These are phyloP conservation scores for Beris morrisii DNA, from an alignment of 2,888 invertebrate genomes.

Conservation along the genomic window DNA sequence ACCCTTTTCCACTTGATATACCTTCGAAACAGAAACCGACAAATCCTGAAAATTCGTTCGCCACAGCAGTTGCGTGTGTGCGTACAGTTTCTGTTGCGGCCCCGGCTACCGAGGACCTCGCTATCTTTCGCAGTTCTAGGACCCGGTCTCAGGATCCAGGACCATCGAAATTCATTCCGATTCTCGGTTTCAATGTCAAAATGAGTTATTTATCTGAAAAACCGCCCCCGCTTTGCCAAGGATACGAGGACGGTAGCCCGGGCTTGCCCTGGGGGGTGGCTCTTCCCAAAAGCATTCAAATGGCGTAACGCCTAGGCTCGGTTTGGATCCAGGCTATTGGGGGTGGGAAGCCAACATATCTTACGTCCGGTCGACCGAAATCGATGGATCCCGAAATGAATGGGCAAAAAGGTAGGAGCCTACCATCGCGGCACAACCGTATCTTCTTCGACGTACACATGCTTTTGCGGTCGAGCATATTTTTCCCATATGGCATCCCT, in stretches of 20 bases:
- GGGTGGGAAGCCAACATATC: conserved; percentile 8
- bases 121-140: neutral
- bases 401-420: conserved; percentile 15
- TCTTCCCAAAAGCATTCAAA: neutral
- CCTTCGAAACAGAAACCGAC: conserved; percentile 4
- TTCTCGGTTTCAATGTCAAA: conserved; percentile 24
- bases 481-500: conserved; percentile 17
- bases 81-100: neutral
- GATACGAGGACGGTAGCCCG: neutral
- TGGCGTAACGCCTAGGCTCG: neutral
- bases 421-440: neutral
- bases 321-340: neutral
- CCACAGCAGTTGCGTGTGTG: neutral
- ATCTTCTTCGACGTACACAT: too few species aligned
- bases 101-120: neutral
- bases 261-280: neutral
- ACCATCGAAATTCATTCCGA: conserved; percentile 22
- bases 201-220: conserved; percentile 32
- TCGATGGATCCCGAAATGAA: conserved; percentile 19
- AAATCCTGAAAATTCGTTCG: too few species aligned
- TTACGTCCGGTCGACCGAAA: conserved; percentile 14
- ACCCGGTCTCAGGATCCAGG: neutral
- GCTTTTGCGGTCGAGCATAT: conserved; percentile 1
- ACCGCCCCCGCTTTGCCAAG: conserved; percentile 1
- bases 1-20: neutral